phyloP scores from a whole-genome alignment of 2,888 invertebrate genomes.

The Phyto melanocephala region DNA sequence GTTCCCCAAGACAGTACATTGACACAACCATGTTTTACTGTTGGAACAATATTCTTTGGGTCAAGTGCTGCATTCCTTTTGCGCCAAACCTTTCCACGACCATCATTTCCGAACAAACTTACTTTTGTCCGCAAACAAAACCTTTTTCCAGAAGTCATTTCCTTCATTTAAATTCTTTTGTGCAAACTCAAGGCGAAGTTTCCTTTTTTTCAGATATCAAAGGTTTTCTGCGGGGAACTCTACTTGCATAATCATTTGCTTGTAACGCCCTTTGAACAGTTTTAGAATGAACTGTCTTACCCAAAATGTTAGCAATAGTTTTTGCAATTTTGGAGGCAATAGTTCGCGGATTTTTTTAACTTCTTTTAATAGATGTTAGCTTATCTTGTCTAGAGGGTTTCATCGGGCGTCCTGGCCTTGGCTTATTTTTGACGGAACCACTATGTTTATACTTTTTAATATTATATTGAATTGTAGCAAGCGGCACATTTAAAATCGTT shows the following conservation, averaged over 20 bases:
- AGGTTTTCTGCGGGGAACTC: background rate
- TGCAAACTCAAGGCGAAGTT: background rate
- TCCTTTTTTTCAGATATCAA: background rate
- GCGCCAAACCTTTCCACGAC: no score
- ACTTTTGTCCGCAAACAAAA: background rate
- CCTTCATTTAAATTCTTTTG: background rate
- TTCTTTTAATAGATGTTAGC: background rate
- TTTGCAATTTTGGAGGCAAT: no score
- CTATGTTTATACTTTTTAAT: background rate
- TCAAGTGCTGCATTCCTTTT: no score
- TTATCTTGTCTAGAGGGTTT: background rate
- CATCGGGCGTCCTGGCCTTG: background rate
- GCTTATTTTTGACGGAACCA: background rate
- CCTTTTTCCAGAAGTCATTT: no score
- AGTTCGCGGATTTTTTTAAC: no score
- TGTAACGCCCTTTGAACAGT: no score
- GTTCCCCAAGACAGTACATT: no score
- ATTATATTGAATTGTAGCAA: conserved; percentile 7
- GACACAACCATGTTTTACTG: no score
- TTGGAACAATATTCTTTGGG: no score
- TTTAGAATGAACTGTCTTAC: no score
- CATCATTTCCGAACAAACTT: background rate
- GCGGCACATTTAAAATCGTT: background rate
- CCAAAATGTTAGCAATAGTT: no score
- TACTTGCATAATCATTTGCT: no score